Evolutionary conservation across 1,140 invertebrate genomes (phyloP).

Genomic region (Tetragnatha versicolor): DNA sequence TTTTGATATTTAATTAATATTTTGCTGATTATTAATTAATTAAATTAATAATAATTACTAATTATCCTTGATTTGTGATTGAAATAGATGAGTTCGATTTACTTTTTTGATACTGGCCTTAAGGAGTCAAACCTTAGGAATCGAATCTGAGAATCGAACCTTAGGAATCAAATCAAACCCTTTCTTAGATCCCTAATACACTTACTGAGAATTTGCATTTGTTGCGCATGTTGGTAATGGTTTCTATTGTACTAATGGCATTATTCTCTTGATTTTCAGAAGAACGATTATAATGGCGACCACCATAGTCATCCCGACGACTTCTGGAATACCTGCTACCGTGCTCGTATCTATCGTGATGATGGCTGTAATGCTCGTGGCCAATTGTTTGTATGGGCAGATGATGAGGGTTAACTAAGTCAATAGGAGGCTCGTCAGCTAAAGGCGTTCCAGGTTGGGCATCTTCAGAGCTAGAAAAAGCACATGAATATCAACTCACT

Average conservation of each 20-base stretch:
- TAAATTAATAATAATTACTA: too few species aligned
- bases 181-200: too few species aligned
- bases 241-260: slow-evolving; percentile 40
- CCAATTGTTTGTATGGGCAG: slow-evolving; percentile 30
- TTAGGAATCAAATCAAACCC: too few species aligned
- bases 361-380: neutral
- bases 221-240: slow-evolving; percentile 35
- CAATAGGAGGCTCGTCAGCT: slow-evolving; percentile 52
- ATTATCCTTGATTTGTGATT: too few species aligned
- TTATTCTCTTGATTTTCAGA: neutral
- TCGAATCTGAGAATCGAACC: too few species aligned
- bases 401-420: neutral
- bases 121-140: too few species aligned
- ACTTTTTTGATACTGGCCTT: too few species aligned
- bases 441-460: slow-evolving; percentile 55
- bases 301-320: neutral
- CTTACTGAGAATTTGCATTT: slow-evolving; percentile 1
- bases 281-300: neutral
- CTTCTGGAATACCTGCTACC: neutral
- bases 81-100: too few species aligned
- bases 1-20: too few species aligned
- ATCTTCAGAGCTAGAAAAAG: slow-evolving; percentile 31
- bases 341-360: slow-evolving; percentile 16
- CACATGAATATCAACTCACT: neutral
- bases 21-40: too few species aligned